These are phyloP conservation scores for Austrofundulus limnaeus DNA, from an alignment of 2,113 vertebrate genomes.

Conservation along the genomic window DNA sequence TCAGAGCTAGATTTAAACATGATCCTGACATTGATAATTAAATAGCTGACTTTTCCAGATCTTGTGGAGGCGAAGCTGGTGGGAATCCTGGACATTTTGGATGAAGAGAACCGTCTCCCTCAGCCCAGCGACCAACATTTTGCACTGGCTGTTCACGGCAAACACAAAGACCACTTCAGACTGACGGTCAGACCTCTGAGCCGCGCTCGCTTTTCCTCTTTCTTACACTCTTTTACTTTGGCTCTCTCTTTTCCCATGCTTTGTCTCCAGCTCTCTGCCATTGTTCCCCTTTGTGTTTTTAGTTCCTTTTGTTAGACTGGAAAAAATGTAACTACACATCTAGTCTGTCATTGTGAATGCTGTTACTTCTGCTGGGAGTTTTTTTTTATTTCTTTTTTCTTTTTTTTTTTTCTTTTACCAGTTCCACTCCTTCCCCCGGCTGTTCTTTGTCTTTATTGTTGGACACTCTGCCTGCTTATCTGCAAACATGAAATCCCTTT, in stretches of 20 bases:
- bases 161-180: constrained; percentile 97
- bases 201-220: not conserved
- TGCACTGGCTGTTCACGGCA: constrained; percentile 88
- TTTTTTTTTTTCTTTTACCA: constrained; percentile 2
- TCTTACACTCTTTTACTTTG: not conserved
- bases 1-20: not conserved
- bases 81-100: constrained; percentile 94
- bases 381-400: constrained; percentile 19
- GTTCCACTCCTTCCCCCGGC: constrained; percentile 17
- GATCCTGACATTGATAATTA: not conserved
- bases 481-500: constrained; percentile 60
- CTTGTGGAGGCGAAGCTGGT: constrained; percentile 93
- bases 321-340: not conserved
- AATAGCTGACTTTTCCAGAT: constrained; percentile 76
- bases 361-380: constrained; percentile 13
- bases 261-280: not conserved
- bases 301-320: constrained; percentile 19
- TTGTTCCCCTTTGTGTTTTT: not conserved
- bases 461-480: constrained; percentile 25
- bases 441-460: constrained; percentile 46
- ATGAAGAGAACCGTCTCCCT: constrained; percentile 98
- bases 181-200: constrained; percentile 84
- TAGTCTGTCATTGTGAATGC: constrained; percentile 29
- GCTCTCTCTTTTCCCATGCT: constrained; percentile 5
- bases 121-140: constrained; percentile 97